phyloP scores from a whole-genome alignment of 2,888 invertebrate species.

The Acleris holmiana region DNA sequence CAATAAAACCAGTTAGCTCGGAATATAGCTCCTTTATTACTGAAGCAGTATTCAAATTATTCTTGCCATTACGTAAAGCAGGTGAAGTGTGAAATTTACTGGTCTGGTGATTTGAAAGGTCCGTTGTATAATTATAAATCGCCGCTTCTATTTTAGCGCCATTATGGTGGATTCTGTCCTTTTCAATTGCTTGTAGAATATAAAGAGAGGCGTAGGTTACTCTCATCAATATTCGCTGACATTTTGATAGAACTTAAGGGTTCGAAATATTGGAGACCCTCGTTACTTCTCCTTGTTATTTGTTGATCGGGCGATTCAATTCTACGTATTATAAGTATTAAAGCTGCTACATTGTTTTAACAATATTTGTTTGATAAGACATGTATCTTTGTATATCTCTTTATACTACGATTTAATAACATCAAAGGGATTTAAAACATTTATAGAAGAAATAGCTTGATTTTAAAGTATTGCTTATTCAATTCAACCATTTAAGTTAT shows the following conservation, averaged over 20 bases:
- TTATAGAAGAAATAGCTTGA: no score
- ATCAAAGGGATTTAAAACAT: no score
- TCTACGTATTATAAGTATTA: background rate
- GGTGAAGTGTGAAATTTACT: conserved; percentile 31
- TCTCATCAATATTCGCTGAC: conserved; percentile 9
- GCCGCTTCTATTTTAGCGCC: background rate
- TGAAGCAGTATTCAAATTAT: conserved; percentile 11
- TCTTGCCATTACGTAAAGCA: conserved; percentile 18
- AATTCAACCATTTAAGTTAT: no score
- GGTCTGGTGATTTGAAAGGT: conserved; percentile 23
- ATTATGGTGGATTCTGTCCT: background rate
- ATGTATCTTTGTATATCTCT: background rate
- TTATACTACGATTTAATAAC: no score
- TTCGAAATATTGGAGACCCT: conserved; percentile 15
- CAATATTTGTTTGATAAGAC: background rate
- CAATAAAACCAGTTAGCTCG: background rate
- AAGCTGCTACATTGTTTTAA: background rate
- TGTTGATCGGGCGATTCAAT: conserved; percentile 1
- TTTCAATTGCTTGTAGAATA: background rate
- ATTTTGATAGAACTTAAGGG: conserved; percentile 2
- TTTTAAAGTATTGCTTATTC: no score
- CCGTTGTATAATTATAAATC: conserved; percentile 16
- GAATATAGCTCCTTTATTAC: background rate
- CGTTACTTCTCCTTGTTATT: conserved; percentile 15
- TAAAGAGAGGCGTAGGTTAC: background rate